phyloP scores from a whole-genome alignment of 2,113 vertebrate species.

The Larimichthys polyactis region DNA sequence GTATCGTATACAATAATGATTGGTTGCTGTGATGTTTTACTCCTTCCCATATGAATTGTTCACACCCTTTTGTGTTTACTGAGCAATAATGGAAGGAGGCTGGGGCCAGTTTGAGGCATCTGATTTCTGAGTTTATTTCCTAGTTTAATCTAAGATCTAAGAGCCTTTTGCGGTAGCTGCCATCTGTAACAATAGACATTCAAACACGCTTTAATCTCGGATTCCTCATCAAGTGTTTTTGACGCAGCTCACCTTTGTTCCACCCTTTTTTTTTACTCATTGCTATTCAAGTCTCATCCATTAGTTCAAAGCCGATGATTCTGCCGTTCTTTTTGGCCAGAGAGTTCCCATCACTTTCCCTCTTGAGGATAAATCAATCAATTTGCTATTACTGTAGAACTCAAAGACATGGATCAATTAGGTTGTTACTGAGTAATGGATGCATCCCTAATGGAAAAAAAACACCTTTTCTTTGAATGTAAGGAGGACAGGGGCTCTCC shows the following conservation, averaged over 20 bases:
- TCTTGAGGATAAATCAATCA: slow-evolving; percentile 79
- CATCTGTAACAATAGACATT: slow-evolving; percentile 28
- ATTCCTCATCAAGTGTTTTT: slow-evolving; percentile 56
- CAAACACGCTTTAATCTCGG: slow-evolving; percentile 31
- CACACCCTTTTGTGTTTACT: neutral
- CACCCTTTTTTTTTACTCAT: slow-evolving; percentile 39
- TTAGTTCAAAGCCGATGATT: slow-evolving; percentile 62
- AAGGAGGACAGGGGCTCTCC: slow-evolving; percentile 9
- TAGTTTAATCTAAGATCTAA: slow-evolving; percentile 21
- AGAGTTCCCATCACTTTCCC: slow-evolving; percentile 67
- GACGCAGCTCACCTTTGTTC: slow-evolving; percentile 56
- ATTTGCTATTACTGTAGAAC: slow-evolving; percentile 81
- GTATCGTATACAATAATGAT: neutral
- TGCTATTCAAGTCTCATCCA: slow-evolving; percentile 60
- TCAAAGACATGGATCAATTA: slow-evolving; percentile 79
- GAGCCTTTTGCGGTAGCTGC: slow-evolving; percentile 2
- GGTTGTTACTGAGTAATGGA: slow-evolving; percentile 80
- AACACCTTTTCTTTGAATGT: slow-evolving; percentile 15
- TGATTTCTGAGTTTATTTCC: slow-evolving; percentile 21
- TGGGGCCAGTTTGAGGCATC: neutral
- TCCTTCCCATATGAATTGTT: neutral
- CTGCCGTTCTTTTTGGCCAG: slow-evolving; percentile 51
- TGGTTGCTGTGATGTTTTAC: neutral
- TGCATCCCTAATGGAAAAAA: slow-evolving; percentile 64
- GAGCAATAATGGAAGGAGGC: neutral